Base-by-base conservation (phyloP, 2,113 vertebrate genomes). In the Alexandromys fortis region DNA sequence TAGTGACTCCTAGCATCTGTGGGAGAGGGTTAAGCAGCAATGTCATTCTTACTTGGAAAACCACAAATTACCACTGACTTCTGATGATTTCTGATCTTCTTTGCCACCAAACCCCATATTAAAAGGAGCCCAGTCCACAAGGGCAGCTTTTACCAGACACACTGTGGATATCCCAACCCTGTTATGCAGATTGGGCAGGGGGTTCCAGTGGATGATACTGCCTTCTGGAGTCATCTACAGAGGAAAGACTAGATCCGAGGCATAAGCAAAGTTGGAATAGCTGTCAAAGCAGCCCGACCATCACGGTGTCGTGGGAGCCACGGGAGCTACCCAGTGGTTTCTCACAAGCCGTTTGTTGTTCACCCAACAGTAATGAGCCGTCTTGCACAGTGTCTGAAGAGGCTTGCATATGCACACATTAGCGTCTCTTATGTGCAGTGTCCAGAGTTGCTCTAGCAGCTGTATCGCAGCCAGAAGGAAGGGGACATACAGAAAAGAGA, bases 61-160 rank as follows among this genome's bases (percentile, higher is more conserved):
- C 94, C 75, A 73, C 72, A 45, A 94, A 97, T 96, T 95, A 97
- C 83, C 42, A 10, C 81, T 91, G 95, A 87, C 90, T 95, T 93
- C 85, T 79, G 76, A 70, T 55, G 65, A 92, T 90, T 70, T 95
- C 38, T 67, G 73, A 67, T 92, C 91, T 77, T 77, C 87, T 94
- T 85, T 87, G 63, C 49, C 49, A 35, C 38, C 45, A 63, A 94
- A 61, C 67, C 81, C n/a, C 72, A 4, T 68, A 76, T 91, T 83
- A 30, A 47, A 88, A 93, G 94, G 55, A 86, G n/a, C n/a, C 55
- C n/a, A 28, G n/a, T 86, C 87, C 30, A 6, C 4, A 52, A n/a
- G 81, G 88, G 8, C 76, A 75, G 42, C 70, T 65, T 81, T 82
- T 42, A 45, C 72, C 26, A 14, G 45, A 52, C 35, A 38, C 1